Conservation (phyloP, 2,113 vertebrate genomes). For the Trichechus manatus region DNA sequence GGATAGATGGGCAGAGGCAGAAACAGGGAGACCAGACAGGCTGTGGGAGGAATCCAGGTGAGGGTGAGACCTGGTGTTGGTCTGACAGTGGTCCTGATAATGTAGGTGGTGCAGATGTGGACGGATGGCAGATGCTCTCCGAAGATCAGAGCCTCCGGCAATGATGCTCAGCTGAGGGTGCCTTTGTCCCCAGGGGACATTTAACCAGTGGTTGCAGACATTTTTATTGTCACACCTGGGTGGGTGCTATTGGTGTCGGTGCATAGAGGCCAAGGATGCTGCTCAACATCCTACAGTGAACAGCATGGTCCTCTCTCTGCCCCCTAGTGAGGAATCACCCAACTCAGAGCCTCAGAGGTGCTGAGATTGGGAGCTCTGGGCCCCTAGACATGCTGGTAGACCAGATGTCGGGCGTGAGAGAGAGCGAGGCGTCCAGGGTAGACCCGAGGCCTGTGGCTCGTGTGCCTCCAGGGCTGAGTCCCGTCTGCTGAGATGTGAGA, state of each 20-base stretch:
- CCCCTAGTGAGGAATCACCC: background rate
- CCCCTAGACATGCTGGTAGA: background rate
- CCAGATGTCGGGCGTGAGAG: background rate
- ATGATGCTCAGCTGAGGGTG: background rate
- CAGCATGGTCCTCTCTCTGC: background rate
- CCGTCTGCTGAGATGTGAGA: background rate
- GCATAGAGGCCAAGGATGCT: background rate
- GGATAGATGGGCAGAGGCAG: background rate
- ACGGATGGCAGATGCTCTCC: background rate
- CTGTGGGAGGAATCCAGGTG: background rate
- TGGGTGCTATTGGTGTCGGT: background rate
- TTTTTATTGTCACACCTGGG: background rate
- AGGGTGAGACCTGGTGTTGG: background rate
- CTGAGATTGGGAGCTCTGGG: background rate
- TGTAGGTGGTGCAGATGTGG: no score
- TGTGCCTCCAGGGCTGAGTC: no score
- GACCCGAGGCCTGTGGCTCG: background rate
- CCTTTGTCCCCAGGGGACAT: background rate
- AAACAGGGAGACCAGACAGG: background rate
- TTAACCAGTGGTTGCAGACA: no score
- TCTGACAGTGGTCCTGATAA: background rate
- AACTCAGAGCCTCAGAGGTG: background rate
- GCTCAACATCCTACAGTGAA: background rate
- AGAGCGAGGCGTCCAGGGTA: background rate
- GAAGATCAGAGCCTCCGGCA: background rate